phyloP scores from a whole-genome alignment of 2,113 vertebrate genomes.

The Pomatostomus ruficeps region DNA sequence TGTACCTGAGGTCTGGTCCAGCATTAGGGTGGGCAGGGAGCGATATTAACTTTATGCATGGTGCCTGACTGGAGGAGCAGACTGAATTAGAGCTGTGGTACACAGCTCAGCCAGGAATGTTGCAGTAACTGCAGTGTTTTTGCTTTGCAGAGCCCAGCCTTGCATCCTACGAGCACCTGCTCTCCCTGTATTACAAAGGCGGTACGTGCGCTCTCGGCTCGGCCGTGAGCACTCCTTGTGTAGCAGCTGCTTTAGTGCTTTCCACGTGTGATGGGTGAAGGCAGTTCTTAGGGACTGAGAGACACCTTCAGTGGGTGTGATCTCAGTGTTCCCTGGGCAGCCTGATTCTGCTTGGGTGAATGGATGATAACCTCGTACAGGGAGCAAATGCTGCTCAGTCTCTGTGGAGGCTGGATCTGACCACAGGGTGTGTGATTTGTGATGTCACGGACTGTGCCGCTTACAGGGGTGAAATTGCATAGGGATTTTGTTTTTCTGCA shows the following conservation, averaged over 20 bases:
- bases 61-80: background rate
- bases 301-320: background rate
- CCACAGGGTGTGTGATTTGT: fast-evolving
- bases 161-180: conserved; percentile 81
- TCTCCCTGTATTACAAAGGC: conserved; percentile 72
- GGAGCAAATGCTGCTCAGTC: background rate
- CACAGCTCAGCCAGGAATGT: background rate
- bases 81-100: background rate
- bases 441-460: background rate
- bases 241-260: background rate
- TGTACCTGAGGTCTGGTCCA: fast-evolving
- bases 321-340: background rate
- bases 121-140: background rate
- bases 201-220: conserved; percentile 64
- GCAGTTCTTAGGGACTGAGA: background rate
- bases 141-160: conserved; percentile 82
- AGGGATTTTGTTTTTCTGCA: background rate
- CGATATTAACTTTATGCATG: background rate
- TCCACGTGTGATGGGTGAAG: background rate
- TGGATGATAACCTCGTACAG: background rate
- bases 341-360: background rate
- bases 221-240: fast-evolving
- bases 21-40: fast-evolving
- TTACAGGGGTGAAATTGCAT: background rate
- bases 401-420: background rate